These are phyloP conservation scores for Cheilinus undulatus DNA, from an alignment of 2,113 vertebrate genomes.

Conservation along the genomic window DNA sequence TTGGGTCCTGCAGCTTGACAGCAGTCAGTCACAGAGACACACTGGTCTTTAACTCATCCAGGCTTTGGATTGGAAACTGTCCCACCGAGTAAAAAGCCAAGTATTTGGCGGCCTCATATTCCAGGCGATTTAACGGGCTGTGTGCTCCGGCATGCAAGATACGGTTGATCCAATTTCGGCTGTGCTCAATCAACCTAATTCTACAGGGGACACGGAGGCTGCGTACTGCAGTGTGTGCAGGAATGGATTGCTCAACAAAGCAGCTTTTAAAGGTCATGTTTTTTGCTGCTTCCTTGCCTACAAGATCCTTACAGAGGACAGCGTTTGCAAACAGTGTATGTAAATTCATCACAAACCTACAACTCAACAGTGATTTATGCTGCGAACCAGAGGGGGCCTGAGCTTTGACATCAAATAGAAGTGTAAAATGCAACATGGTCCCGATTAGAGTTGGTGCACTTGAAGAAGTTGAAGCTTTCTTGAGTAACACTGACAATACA, in stretches of 20 bases:
- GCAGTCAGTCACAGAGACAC: constrained; percentile 49
- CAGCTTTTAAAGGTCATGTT: constrained; percentile 84
- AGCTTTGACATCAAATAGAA: constrained; percentile 17
- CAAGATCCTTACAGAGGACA: constrained; percentile 63
- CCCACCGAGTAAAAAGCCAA: constrained; percentile 52
- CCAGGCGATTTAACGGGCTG: constrained; percentile 63
- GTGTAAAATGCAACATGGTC: constrained; percentile 23
- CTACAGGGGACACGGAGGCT: constrained; percentile 65
- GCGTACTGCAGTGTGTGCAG: constrained; percentile 74
- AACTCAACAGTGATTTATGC: constrained; percentile 70
- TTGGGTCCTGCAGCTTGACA: constrained; percentile 36
- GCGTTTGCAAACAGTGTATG: constrained; percentile 63
- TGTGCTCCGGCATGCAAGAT: constrained; percentile 61
- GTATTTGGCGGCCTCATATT: constrained; percentile 62
- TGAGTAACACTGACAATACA: background rate
- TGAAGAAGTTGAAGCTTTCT: background rate
- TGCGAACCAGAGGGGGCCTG: constrained; percentile 30
- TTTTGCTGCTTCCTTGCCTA: constrained; percentile 60
- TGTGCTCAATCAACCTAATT: constrained; percentile 81
- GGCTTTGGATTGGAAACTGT: constrained; percentile 48
- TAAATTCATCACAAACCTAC: constrained; percentile 74
- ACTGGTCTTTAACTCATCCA: constrained; percentile 40
- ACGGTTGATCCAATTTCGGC: constrained; percentile 80
- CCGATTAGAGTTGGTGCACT: background rate
- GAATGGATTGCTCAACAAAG: constrained; percentile 77